Percentiles rank a stretch among this genome's conserved stretches.
phyloP scores from a whole-genome alignment of 1,140 invertebrate species.

The Drosophila bocki region DNA sequence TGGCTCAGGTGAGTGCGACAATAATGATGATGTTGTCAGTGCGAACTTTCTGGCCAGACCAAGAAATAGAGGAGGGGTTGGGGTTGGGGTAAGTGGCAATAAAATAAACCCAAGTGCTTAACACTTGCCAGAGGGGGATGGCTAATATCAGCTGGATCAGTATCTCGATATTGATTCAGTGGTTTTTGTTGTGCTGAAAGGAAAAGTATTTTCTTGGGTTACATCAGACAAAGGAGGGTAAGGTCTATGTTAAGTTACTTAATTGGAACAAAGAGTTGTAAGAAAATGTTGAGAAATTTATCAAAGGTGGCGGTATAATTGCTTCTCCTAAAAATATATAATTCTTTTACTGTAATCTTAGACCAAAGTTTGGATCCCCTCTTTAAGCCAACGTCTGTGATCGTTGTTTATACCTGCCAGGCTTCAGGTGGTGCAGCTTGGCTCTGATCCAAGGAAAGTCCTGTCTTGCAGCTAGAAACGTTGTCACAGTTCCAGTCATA shows the following conservation, averaged over 20 bases:
- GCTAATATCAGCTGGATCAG: not conserved
- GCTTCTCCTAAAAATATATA: not conserved
- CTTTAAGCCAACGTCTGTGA: not conserved
- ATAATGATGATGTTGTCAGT: conserved; percentile 62
- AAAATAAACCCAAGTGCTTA: conserved; percentile 35
- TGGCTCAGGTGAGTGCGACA: conserved; percentile 62
- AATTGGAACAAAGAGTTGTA: no score
- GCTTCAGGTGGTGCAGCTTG: not conserved
- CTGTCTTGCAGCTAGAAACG: not conserved
- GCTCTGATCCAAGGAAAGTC: not conserved
- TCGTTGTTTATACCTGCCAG: not conserved
- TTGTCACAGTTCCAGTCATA: conserved; percentile 37
- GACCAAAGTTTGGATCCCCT: no score
- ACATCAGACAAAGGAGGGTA: not conserved
- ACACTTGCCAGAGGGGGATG: not conserved
- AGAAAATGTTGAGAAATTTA: no score
- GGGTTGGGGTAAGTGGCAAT: conserved; percentile 20
- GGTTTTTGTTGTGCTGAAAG: conserved; percentile 23
- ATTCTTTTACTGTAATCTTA: not conserved
- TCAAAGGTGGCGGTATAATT: not conserved
- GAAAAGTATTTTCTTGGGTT: not conserved
- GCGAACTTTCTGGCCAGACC: conserved; percentile 21
- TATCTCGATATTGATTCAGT: conserved; percentile 22
- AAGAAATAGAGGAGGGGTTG: not conserved
- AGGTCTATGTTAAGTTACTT: not conserved